Conservation (phyloP, 2,797 vertebrate genomes). For the Galago senegalensis region DNA sequence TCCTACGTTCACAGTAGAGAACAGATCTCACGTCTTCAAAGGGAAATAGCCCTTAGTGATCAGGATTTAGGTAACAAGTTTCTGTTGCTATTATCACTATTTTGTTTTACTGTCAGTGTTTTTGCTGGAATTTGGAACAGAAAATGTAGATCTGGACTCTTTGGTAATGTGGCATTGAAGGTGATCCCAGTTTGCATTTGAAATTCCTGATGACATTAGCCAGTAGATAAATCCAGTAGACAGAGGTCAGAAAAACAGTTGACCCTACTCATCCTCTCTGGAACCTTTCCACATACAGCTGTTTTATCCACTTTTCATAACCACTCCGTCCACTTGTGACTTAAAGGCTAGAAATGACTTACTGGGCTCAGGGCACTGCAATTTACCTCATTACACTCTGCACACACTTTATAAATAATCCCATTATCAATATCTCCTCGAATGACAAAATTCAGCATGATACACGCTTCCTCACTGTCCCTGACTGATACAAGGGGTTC, state of each 20-base stretch:
- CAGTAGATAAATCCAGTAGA: not conserved
- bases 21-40: not conserved
- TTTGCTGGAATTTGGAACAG: not conserved
- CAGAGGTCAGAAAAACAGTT: not conserved
- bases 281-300: not conserved
- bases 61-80: not conserved
- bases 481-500: not conserved
- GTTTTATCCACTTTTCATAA: not conserved
- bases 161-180: not conserved
- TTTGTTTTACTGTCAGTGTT: not conserved
- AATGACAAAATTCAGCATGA: not conserved
- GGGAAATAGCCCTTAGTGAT: not conserved
- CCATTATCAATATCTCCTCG: not conserved
- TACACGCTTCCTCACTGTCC: not conserved
- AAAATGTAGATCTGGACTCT: not conserved
- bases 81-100: not conserved
- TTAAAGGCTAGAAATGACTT: not conserved
- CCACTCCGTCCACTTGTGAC: not conserved
- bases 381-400: not conserved
- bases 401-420: not conserved
- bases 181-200: not conserved
- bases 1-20: not conserved
- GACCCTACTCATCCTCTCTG: not conserved
- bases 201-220: not conserved
- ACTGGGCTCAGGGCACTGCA: accelerated